phyloP scores from a whole-genome alignment of 2,797 vertebrate genomes.

The Parotocinclus haroldoi region DNA sequence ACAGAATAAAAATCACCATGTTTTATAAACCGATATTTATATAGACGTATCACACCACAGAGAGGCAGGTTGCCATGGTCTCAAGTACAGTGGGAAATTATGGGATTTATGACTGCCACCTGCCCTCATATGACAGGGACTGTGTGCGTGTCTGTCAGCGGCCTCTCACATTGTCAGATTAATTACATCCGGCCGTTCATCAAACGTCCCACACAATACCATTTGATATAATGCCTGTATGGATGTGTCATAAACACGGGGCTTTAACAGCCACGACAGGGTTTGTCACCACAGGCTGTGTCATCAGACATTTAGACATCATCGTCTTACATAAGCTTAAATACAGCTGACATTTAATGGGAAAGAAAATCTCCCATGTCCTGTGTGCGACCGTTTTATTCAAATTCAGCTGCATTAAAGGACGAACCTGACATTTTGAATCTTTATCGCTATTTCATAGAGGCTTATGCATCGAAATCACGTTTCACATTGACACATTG shows the following conservation, averaged over 20 bases:
- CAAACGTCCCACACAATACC: slow-evolving; percentile 16
- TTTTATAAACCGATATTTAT: no score
- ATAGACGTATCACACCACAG: background rate
- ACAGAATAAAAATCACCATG: no score
- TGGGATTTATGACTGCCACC: slow-evolving; percentile 10
- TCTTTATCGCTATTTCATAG: no score
- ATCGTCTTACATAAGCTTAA: no score
- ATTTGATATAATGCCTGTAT: slow-evolving; percentile 29
- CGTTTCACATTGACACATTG: no score
- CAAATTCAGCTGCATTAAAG: no score
- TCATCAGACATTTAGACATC: background rate
- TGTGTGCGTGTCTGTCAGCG: background rate
- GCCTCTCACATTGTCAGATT: slow-evolving; percentile 19
- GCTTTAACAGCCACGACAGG: slow-evolving; percentile 10
- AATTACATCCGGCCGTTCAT: background rate
- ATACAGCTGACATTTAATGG: no score
- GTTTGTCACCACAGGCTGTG: slow-evolving; percentile 24
- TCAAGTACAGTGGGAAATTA: slow-evolving; percentile 17
- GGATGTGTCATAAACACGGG: slow-evolving; percentile 36
- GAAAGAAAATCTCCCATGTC: no score
- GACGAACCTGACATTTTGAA: no score
- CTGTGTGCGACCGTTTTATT: no score
- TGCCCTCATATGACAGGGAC: slow-evolving; percentile 7
- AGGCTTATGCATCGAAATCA: no score
- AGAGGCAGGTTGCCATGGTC: slow-evolving; percentile 29